Base-by-base conservation (phyloP, 2,113 vertebrate genomes). In the Amphiprion percula region DNA sequence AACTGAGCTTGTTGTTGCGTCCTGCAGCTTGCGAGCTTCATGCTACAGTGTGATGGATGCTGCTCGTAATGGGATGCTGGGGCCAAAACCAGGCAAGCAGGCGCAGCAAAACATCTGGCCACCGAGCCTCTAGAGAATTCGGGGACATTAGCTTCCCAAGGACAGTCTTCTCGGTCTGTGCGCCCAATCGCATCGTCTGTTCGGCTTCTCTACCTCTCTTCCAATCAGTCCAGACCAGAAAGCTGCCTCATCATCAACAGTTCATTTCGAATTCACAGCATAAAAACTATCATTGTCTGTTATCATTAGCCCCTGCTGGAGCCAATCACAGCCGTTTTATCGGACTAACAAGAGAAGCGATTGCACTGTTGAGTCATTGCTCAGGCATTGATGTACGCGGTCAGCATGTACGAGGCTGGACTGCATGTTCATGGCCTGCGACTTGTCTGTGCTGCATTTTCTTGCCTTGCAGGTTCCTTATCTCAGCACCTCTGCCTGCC, bases 51-150 rank as follows among this genome's bases (percentile, higher is more conserved):
- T 83, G 76, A 90, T 72, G 62, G 77, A 85, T 77, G 68, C 55
- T n/a, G 10, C 75, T 76, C 49, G 71, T 74, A 61, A 68, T 5
- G 52, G 56, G 74, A 67, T 74, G 39, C 60, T 12, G 23, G 64
- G 61, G 76, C 41, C 21, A 23, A 68, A 74, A 66, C 26, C 21
- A 61, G 41, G 59, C 61, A 49, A 55, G 55, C 66, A 10, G 21
- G 49, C 76, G n/a, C 19, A 74, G 74, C 68, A 24, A 58, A 83
- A 83, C 83, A 90, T 81, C 79, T 86, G 83, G 62, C 39, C 28
- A 9, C 10, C 14, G 68, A 47, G 71, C 26, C 69, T 64, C 73
- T 7, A 10, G 82, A 59, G 75, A 85, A 30, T 64, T 76, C 14
- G 3, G 78, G 55, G 58, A 73, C 83, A 68, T 79, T 55, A 68